Evolutionary conservation across 2,888 invertebrate species (phyloP), one percentile per base, ranked within the genome.

Genomic region (Kuschelorhynchus macadamiae): DNA sequence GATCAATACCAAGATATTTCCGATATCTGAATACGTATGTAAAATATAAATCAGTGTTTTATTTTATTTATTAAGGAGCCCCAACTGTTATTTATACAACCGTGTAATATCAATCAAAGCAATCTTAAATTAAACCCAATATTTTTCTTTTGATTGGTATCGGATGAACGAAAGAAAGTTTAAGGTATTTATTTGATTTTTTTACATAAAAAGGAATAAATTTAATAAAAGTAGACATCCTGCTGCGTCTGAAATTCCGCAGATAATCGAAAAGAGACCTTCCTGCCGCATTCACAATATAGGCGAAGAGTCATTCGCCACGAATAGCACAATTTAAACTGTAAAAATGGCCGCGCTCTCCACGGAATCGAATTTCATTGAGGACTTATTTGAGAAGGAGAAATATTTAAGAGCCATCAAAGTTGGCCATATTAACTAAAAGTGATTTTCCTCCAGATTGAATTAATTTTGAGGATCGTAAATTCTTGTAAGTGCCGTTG

Each of bases 401-500:
- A 39, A 17, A 63, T 63, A 55, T 55, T 63, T 56, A 64, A 56
- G 56, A 36, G 47, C 63, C 14, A 55, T 55, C 55, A 33, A 36
- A 63, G 49, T 64, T 30, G 57, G 57, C 50, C 59, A 50, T 57
- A 65, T 65, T 65, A 65, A 65, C 65, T 18, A 41, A 46, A 61
- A 61, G 47, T 25, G 61, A 67, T 53, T 67, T 66, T 50, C 47
- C 5, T 41, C 33, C 53, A 46, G 63, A 69, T 69, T 66, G 72
- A 70, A 70, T 74, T 70, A 71, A 74, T 71, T 69, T 70, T 50
- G 60, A n/a, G 33, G 55, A 55, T 55, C 49, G 71, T 72, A 70
- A 73, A 73, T 73, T 72, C 66, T 65, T 25, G 41, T 65, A 68
- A 73, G 61, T 63, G 49, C 56, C 47, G 33, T 17, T 42, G 18